Evolutionary conservation across 1,140 invertebrate species (phyloP), one percentile per base, ranked within the genome.

Genomic region (Tetranychus cinnabarinus): DNA sequence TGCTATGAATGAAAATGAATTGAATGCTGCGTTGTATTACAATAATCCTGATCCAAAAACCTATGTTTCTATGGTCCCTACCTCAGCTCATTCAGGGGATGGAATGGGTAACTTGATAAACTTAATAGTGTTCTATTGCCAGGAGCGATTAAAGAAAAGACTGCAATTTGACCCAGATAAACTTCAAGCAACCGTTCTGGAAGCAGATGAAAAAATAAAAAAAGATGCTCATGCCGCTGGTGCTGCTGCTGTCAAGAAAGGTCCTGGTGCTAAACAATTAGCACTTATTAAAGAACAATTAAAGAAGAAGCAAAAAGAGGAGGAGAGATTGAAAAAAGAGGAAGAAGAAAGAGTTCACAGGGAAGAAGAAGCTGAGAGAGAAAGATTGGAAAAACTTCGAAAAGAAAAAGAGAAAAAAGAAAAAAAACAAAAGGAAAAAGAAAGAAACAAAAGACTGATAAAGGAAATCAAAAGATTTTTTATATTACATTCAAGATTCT

Each of bases 91-190:
- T 62, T 86, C 88, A 31, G 85, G 85, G 67, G 96, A 99, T 72
- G 96, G 96, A 61, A 97, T 99, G 88, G 95, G 93, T 23, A 98
- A 58, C 45, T 73, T 99, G 33, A 79, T 99, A 65, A 83, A 86
- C 2, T 79, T 97, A 64, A 89, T 99, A 64, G 84, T 93, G 37
- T 83, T 92, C 67, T 82, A 85, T 34, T 91, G 87, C 64, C 95
- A 98, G 72, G 86, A 80, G 23, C 82, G 86, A 70, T 73, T 97
- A 67, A 82, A 88, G 37, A 90, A 96, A 72, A 75, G 88, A 66
- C 75, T 99, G 0, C 82, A 90, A 73, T 98, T 86, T 74, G 33
- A 57, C 13, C 86, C 85, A 5, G 84, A 96, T 65, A 89, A 97
- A 69, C 75, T 99, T 47, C 85, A 95, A 66, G 91, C 91, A 31